Conservation (phyloP, 2,113 vertebrate genomes). For the Pelusios castaneus region DNA sequence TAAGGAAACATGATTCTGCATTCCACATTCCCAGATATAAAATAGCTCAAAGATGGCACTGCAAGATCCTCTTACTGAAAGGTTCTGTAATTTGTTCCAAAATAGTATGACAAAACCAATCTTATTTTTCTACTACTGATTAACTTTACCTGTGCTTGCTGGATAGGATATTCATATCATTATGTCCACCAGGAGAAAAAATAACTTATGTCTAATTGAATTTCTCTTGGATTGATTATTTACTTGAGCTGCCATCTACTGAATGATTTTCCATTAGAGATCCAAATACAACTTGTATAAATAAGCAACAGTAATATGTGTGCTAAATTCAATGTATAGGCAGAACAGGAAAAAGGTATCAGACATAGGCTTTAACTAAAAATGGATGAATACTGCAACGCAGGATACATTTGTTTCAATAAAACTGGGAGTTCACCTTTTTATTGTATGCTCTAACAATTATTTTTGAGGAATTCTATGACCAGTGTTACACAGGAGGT, state of each 20-base stretch:
- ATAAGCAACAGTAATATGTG: not conserved
- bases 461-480: not conserved
- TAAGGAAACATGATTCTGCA: not conserved
- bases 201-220: not conserved
- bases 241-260: not conserved
- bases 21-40: not conserved
- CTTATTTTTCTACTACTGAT: not conserved
- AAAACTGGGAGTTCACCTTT: not conserved
- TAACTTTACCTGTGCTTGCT: not conserved
- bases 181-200: not conserved
- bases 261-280: constrained; percentile 18
- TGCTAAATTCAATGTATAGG: not conserved
- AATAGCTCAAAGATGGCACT: not conserved
- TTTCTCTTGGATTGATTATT: not conserved
- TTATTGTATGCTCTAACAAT: not conserved
- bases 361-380: not conserved
- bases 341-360: not conserved
- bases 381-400: not conserved
- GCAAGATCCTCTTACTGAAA: not conserved
- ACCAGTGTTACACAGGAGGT: not conserved
- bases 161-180: not conserved
- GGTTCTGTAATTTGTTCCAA: not conserved
- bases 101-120: not conserved
- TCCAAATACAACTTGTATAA: not conserved
- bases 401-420: accelerated